A percentile compares a stretch with the other conserved stretches of the same genome.
Conservation (phyloP, 2,797 vertebrate genomes). For the Chrosomus eos region DNA sequence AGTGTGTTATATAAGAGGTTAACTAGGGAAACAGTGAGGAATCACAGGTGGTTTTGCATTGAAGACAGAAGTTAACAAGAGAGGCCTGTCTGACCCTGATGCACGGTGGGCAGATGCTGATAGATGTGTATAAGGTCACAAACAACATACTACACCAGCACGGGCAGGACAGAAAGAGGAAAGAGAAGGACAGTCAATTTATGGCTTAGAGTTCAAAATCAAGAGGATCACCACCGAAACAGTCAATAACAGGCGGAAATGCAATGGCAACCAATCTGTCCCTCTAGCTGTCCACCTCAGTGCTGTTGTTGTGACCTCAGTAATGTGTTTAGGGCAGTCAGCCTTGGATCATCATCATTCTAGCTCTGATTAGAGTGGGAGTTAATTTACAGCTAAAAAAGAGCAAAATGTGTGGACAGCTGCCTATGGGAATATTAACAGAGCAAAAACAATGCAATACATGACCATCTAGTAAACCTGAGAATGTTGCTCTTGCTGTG, state of each 20-base stretch:
- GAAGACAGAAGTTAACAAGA: conserved; percentile 42
- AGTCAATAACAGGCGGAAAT: conserved; percentile 28
- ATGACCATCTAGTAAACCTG: background rate
- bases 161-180: background rate
- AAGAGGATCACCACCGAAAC: conserved; percentile 14
- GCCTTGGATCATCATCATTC: conserved; percentile 29
- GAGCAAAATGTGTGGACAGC: conserved; percentile 15
- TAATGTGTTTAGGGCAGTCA: conserved; percentile 43
- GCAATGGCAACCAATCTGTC: conserved; percentile 32
- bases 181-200: conserved; percentile 21
- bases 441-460: conserved; percentile 19
- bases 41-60: conserved; percentile 35
- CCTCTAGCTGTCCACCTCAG: conserved; percentile 15
- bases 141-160: background rate
- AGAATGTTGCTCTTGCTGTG: conserved; percentile 1
- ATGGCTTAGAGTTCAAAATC: conserved; percentile 19
- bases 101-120: background rate
- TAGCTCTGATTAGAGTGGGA: conserved; percentile 45
- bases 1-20: conserved; percentile 59
- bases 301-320: conserved; percentile 36
- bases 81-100: conserved; percentile 2
- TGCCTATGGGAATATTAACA: conserved; percentile 27
- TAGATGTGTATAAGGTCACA: background rate
- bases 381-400: conserved; percentile 46
- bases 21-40: conserved; percentile 30